Base-by-base conservation (phyloP, 2,113 vertebrate species). In the Eubucco bourcierii region DNA sequence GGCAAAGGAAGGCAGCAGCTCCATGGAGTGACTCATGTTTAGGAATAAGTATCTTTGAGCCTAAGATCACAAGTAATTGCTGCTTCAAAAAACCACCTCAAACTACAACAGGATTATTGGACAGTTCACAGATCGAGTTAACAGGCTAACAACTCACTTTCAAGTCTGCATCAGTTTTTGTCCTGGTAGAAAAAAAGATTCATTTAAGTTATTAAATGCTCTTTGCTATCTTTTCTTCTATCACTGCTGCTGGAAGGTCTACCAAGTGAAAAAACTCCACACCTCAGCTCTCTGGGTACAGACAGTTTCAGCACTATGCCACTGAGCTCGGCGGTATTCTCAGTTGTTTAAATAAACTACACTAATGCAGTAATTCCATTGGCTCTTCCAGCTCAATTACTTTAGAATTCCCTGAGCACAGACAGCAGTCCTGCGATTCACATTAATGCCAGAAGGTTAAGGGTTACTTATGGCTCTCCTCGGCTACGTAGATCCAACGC, bases 321-420 rank as follows among this genome's bases (percentile, higher is more conserved):
- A 25, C 71, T 2, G 37, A 33, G 77, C 93, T 50, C 67, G 9
- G 47, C 23, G 87, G 78, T 79, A 76, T 92, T 90, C 90, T 71
- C 20, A 80, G 81, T 25, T 60, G 84, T 94, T 96, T 80, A 77
- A 73, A 85, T 55, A 79, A 93, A 76, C 79, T 4, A 52, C 12
- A 12, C 59, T 84, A 88, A 93, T 79, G 81, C 89, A 77, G 33
- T 85, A 56, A 94, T 93, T 93, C 90, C 90, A 87, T 82, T 83
- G 75, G 92, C 67, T 80, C 94, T 94, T 96, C 92, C 94, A 90
- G 79, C 82, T 93, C 84, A 93, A 89, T 87, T 81, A 84, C 88
- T 90, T 84, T 67, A 27, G 64, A 84, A 80, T 56, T 88, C 80
- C 74, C 71, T 61, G 47, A 83, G 47, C 61, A 34, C 44, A 66